Evolutionary conservation across 2,113 vertebrate genomes (phyloP).

Genomic region (Phalacrocorax brasilianus): DNA sequence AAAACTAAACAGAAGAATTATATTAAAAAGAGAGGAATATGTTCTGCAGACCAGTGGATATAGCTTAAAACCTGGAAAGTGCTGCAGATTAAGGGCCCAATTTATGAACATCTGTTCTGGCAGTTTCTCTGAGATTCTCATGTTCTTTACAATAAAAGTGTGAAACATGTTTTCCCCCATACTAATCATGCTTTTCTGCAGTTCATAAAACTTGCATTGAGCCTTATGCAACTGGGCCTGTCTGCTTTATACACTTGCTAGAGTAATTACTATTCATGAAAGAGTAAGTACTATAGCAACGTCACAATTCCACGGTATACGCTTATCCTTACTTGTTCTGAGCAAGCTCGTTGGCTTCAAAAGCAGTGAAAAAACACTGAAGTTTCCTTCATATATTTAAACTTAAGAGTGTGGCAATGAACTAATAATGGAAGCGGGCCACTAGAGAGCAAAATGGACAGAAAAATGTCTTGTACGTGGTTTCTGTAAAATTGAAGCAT

Average conservation of each 20-base stretch:
- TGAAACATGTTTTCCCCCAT: conserved; percentile 6
- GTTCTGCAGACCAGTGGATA: conserved; percentile 53
- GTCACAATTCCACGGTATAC: not conserved
- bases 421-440: not conserved
- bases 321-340: not conserved
- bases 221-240: conserved; percentile 7
- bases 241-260: conserved; percentile 48
- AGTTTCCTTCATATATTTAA: not conserved
- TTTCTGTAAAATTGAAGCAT: not conserved
- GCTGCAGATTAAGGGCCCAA: conserved; percentile 61
- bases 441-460: not conserved
- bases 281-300: not conserved
- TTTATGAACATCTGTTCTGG: conserved; percentile 70
- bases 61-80: conserved; percentile 69
- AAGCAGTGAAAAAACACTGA: not conserved
- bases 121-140: conserved; percentile 54
- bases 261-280: conserved; percentile 40
- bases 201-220: conserved; percentile 65
- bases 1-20: conserved; percentile 69
- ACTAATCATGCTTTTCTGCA: conserved; percentile 63
- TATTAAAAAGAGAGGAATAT: conserved; percentile 64
- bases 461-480: not conserved
- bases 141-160: conserved; percentile 66
- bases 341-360: not conserved
- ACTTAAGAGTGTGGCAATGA: not conserved